Evolutionary conservation across 2,113 vertebrate genomes (phyloP), one percentile per base, ranked within the genome.

Genomic region (Athene noctua): DNA sequence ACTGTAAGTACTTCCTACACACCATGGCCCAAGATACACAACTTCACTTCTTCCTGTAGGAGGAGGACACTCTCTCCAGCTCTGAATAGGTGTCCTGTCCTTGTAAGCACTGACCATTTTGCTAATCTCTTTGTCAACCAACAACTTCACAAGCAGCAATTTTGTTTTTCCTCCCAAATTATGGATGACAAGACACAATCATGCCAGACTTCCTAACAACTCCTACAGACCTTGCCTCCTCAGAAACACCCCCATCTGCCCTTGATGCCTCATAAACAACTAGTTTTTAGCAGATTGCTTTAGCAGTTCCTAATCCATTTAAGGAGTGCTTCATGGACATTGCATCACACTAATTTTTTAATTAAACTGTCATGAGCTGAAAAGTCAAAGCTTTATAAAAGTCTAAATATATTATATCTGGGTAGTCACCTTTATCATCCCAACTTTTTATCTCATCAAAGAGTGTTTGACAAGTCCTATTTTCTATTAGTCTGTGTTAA

Each of bases 401-500:
- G 34, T 80, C 90, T 93, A 88, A 86, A 75, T 77, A 82, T 51
- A 85, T 93, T 95, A n/a, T 58, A 90, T 23, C 51, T 62, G 6
- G 7, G 3, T 47, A 88, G 85, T 67, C 86, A 90, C 81, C 79
- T 94, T 73, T 86, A 78, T 90, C 88, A 71, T 91, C 42, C 15
- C 36, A 83, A 93, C 67, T 88, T 93, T 89, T 86, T 92, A 66
- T 74, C 59, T 86, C 40, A 54, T 94, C 82, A 74, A 83, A 82
- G 62, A 77, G 26, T 78, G 42, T 94, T 94, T 96, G 92, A 94
- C 85, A 93, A 90, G 81, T 73, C 32, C 38, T 90, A 30, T 82
- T 96, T 97, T 93, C 79, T 96, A 81, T 94, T 86, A 86, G 58
- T 73, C 81, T 77, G 9, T 70, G 74, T 94, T 95, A 96, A 93